Base-by-base conservation (phyloP, 1,140 invertebrate species). In the Caerostris extrusa region DNA sequence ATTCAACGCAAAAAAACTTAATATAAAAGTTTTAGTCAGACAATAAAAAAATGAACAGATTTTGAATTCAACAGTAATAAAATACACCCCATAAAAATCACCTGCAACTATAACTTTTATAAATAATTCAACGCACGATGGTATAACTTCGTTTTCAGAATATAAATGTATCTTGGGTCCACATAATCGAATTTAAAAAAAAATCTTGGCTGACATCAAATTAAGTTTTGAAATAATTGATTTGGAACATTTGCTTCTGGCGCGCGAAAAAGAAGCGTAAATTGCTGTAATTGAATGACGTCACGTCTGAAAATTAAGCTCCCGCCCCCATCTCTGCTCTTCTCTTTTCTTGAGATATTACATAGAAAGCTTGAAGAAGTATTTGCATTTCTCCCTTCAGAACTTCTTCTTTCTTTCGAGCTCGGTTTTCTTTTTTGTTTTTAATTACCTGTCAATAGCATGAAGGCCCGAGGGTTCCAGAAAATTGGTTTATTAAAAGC, bases 381-480 rank as follows among this genome's bases (percentile, higher is more conserved):
- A 64, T 10, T 14, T 17, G 50, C 7, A 12, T 53, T 77, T 14
- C 71, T 50, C 53, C 10, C 71, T 34, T 34, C 34, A 34, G 34
- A 34, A 34, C 34, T 34, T 34, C 34, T 34, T 8, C 7, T 77
- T 50, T 50, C 34, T 50, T n/a, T n/a, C n/a, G 3, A 50, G 71
- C 14, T 34, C 7, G 8, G 8, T 53, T 77, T 77, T 77, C 34
- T 53, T 34, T 77, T 12, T 34, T 77, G 53, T 77, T 77, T 34
- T 77, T 77, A 77, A 77, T 77, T 77, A 77, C 71, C 71, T 77
- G 71, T 77, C 71, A 77, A 77, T 77, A 77, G 53, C 71, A 77
- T 12, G 2, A 10, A 53, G 71, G 34, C 71, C 34, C 71, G 71
- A 50, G 71, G 34, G 71, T 12, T 3, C 1, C 19, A 50, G 71